Percentiles rank a stretch among this genome's conserved stretches.
Conservation (phyloP, 2,113 vertebrate species). For the Anarhynchus alexandrinus region DNA sequence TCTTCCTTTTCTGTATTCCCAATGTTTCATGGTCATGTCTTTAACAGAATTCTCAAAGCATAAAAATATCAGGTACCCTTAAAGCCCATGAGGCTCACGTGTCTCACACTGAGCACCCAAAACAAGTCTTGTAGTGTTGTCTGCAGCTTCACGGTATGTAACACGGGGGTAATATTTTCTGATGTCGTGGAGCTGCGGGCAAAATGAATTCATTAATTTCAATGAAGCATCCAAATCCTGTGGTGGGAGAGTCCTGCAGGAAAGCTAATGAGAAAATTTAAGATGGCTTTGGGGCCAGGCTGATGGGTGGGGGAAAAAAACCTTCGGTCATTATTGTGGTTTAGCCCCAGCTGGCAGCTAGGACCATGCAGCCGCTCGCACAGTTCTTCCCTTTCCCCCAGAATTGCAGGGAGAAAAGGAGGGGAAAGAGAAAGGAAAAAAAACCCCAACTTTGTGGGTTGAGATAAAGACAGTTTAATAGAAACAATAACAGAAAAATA, state of each 20-base stretch:
- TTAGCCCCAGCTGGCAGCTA: not conserved
- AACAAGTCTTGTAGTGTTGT: not conserved
- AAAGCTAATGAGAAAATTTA: slow-evolving; percentile 21
- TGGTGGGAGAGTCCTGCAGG: not conserved
- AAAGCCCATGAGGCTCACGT: not conserved
- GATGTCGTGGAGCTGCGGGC: not conserved
- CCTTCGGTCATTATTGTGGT: not conserved
- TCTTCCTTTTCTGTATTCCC: not conserved
- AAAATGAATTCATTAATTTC: slow-evolving; percentile 5
- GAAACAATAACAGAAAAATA: not conserved
- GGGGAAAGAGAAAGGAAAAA: not conserved
- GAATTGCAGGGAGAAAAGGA: not conserved
- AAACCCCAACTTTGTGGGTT: not conserved
- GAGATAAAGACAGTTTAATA: not conserved
- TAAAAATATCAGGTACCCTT: not conserved
- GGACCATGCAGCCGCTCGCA: not conserved
- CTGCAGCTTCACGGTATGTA: not conserved
- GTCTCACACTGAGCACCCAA: not conserved
- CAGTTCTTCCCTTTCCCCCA: not conserved
- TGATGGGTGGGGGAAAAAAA: not conserved
- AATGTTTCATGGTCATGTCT: not conserved
- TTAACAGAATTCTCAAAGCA: not conserved
- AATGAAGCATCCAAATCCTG: not conserved
- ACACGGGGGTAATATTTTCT: not conserved
- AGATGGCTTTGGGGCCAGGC: not conserved